These are phyloP conservation scores for Halotydeus destructor DNA, from an alignment of 1,140 invertebrate species.

Conservation along the genomic window DNA sequence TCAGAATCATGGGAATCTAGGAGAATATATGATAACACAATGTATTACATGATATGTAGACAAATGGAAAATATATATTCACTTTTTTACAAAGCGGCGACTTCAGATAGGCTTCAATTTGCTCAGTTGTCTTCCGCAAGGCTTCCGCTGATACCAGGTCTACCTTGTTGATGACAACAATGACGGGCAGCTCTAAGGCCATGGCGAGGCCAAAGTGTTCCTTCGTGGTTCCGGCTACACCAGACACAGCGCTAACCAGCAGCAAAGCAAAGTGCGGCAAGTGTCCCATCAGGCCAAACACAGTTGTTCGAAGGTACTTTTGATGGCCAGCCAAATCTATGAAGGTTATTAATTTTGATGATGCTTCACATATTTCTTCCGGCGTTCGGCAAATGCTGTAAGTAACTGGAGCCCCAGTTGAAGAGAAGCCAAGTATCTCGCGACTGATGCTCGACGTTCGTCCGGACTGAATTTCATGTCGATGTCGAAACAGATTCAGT, in stretches of 20 bases:
- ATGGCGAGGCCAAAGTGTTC: slow-evolving; percentile 65
- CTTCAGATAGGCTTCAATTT: slow-evolving; percentile 39
- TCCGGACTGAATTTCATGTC: slow-evolving; percentile 89
- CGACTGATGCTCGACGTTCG: slow-evolving; percentile 88
- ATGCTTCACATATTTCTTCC: slow-evolving; percentile 78
- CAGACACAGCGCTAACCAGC: slow-evolving; percentile 46
- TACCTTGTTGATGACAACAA: slow-evolving; percentile 71
- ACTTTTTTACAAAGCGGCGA: slow-evolving; percentile 40
- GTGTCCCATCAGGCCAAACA: slow-evolving; percentile 80
- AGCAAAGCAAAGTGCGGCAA: slow-evolving; percentile 85
- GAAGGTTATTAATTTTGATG: slow-evolving; percentile 76
- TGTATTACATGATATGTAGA: too few relatives aligned
- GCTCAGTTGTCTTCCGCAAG: slow-evolving; percentile 33
- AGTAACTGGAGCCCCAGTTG: slow-evolving; percentile 48
- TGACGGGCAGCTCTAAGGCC: slow-evolving; percentile 63
- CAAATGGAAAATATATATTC: slow-evolving; percentile 12
- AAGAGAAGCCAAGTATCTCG: slow-evolving; percentile 84
- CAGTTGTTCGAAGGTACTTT: slow-evolving; percentile 85
- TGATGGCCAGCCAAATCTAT: slow-evolving; percentile 89
- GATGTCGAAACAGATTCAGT: slow-evolving; percentile 81
- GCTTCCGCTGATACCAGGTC: slow-evolving; percentile 39
- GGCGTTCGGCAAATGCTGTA: slow-evolving; percentile 74
- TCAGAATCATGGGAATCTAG: slow-evolving; percentile 35
- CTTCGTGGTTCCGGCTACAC: slow-evolving; percentile 25
- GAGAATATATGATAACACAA: neutral